Evolutionary conservation across 2,113 vertebrate genomes (phyloP), one percentile per base, ranked within the genome.

Genomic region (Cynoglossus semilaevis): DNA sequence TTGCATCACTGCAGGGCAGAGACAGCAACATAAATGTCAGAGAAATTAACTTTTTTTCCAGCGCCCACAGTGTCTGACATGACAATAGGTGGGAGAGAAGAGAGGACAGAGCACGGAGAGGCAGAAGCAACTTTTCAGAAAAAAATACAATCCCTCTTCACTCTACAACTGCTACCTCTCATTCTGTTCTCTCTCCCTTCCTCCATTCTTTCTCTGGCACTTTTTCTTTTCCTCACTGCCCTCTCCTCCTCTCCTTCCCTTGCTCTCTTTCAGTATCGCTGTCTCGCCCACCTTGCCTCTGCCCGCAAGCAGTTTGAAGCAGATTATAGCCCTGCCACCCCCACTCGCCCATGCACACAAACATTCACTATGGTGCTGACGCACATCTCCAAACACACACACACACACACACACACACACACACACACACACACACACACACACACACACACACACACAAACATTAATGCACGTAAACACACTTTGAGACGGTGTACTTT

Each of bases 301-400:
- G 81, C 78, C 86, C 84, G 84, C 87, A 67, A 86, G 88, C 88
- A 77, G 83, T 88, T 90, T 84, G 83, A 66, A 88, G 85, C 88
- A 90, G 85, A 90, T 88, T 90, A 88, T 87, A 84, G 81, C 79
- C 85, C 81, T 84, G 81, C 84, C 84, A 83, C 81, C 84, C 81
- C 81, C 85, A 84, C 84, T 81, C 66, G 58, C 77, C 75, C 85
- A 72, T 78, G 71, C 77, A 79, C 78, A 83, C 82, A 85, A 80
- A 77, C 79, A 78, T 81, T 79, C 67, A 77, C 77, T 76, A 59
- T 37, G 60, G 58, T 56, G 36, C 67, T 74, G 59, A 77, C 67
- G 54, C 72, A 61, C 56, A 61, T 14, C 8, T 51, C 57, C 46
- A 54, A 16, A 58, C 19, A 35, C 45, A 60, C 36, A 37, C 62